Evolutionary conservation across 2,797 vertebrate species (phyloP), one percentile per base, ranked within the genome.

Genomic region (Channa striata): DNA sequence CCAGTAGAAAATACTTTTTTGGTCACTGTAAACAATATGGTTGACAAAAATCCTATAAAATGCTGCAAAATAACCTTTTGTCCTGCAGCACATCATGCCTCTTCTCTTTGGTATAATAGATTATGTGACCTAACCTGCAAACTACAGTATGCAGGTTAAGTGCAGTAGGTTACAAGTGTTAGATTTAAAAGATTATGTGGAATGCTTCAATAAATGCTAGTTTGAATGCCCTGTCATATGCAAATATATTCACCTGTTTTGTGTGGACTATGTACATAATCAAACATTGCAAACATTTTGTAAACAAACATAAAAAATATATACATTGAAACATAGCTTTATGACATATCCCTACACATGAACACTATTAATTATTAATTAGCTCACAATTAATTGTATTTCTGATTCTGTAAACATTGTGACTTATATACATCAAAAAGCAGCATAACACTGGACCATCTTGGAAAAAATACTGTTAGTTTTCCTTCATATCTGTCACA

Each of bases 381-480:
- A 92, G 84, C 87, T 90, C 87, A 87, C 67, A 83, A 90, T 79
- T 76, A 83, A 87, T 89, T 83, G 84, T 83, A 82, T 83, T 84
- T 89, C 66, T 77, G 73, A 87, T 81, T 84, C 82, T 94, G 93
- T 94, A 94, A 94, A 94, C 93, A 94, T 91, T 89, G 74, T 91
- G 89, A 94, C 92, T 90, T 86, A 71, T 87, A 88, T 91, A 74
- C 74, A 78, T 78, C 92, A 79, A 87, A 84, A 90, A 94, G 93
- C 93, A 93, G 92, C 92, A 91, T 83, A 89, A 86, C 76, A 89
- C 77, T 86, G 84, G 74, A 89, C 72, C 68, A 74, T 89, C 82
- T n/a, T 82, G 68, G 77, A 74, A 74, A 67, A 84, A 67, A 57
- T 17, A 72, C 68, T 83, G 74, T 79, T 80, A 71, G 46, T 74